phyloP scores from a whole-genome alignment of 2,113 vertebrate species.

The Myrmophylax atrothorax region DNA sequence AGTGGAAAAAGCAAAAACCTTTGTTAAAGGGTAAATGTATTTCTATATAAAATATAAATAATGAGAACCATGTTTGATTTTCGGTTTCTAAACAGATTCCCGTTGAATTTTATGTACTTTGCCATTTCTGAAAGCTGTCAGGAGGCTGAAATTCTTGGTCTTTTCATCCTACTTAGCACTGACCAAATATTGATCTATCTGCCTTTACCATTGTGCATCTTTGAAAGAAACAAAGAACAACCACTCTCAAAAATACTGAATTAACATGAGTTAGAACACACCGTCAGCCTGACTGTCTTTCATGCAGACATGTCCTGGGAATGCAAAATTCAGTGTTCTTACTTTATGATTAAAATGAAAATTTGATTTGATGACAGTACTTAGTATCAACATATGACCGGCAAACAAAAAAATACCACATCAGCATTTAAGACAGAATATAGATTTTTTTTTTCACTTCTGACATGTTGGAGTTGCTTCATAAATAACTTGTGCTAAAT shows the following conservation, averaged over 20 bases:
- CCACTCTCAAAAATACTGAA: background rate
- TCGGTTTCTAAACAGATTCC: background rate
- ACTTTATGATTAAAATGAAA: background rate
- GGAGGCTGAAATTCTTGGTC: background rate
- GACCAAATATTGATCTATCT: constrained; percentile 30
- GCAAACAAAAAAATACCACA: background rate
- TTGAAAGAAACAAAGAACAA: background rate
- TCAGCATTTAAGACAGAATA: background rate
- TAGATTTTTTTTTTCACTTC: background rate
- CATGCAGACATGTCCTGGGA: background rate
- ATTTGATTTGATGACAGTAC: background rate
- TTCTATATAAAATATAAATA: background rate
- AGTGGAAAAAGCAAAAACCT: background rate
- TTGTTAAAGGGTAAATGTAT: constrained; percentile 5
- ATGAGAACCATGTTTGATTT: background rate
- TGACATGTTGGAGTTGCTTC: background rate
- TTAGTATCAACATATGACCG: background rate
- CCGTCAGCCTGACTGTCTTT: background rate
- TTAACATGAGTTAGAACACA: background rate
- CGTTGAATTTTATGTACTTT: background rate
- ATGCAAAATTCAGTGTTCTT: background rate
- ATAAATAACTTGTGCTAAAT: background rate
- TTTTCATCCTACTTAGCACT: background rate
- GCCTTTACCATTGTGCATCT: background rate
- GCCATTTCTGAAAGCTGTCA: background rate